Evolutionary conservation across 2,888 invertebrate genomes (phyloP).

Genomic region (Drosophila ezoana): DNA sequence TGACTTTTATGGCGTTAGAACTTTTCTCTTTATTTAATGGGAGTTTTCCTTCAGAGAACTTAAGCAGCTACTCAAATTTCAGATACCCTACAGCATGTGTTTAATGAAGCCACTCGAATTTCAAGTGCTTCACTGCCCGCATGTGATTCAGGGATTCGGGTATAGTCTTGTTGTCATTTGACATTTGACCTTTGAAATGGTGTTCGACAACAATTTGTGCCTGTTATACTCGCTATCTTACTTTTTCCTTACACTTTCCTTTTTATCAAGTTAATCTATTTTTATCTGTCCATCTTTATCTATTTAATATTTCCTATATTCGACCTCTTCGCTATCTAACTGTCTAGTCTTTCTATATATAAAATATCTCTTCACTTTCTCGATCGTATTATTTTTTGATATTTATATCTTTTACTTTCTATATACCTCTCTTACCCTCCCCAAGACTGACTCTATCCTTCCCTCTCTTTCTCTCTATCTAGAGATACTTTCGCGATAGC

Average conservation of each 20-base stretch:
- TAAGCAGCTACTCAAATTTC: conserved; percentile 43
- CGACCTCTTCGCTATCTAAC: not conserved
- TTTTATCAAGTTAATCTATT: not conserved
- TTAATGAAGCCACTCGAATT: conserved; percentile 22
- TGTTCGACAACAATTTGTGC: not conserved
- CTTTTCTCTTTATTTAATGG: too few relatives aligned
- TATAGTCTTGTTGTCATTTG: not conserved
- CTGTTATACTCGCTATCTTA: not conserved
- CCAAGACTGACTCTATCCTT: not conserved
- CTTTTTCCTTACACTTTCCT: too few relatives aligned
- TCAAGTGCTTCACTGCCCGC: conserved; percentile 49
- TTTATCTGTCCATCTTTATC: not conserved
- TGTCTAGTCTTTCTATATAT: not conserved
- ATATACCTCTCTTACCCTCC: not conserved
- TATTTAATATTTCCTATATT: not conserved
- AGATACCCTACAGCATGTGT: not conserved
- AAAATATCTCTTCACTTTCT: not conserved
- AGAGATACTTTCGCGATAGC: not conserved
- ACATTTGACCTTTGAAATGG: not conserved
- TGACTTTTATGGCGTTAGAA: conserved; percentile 35
- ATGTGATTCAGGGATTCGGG: not conserved
- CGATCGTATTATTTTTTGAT: too few relatives aligned
- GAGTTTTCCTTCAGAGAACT: too few relatives aligned
- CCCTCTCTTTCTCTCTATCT: not conserved
- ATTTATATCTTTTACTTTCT: not conserved